Evolutionary conservation across 92 coral and sea anemone species (phyloP).

Genomic region (Phenganax stokvisi): DNA sequence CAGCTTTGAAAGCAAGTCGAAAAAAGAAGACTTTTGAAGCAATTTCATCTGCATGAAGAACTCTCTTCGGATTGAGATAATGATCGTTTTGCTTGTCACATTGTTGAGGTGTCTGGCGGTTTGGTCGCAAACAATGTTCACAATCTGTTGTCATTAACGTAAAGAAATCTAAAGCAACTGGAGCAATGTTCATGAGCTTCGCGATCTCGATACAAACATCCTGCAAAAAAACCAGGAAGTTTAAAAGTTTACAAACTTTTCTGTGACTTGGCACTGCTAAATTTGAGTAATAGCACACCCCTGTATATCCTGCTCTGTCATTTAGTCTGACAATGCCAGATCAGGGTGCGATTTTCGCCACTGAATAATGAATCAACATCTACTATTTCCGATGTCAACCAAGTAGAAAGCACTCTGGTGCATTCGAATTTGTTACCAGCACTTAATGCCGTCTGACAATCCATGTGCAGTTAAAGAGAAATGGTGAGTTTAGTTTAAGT

Average conservation of each 20-base stretch:
- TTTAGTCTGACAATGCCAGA: too few relatives aligned
- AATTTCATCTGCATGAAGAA: constrained; percentile 58
- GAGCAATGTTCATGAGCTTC: constrained; percentile 51
- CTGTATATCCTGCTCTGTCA: background rate
- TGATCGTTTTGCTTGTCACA: constrained; percentile 34
- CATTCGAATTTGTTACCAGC: too few relatives aligned
- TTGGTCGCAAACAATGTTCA: constrained; percentile 45
- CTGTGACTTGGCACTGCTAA: background rate
- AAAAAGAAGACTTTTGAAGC: constrained; percentile 54
- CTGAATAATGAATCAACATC: too few relatives aligned
- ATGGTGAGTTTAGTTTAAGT: too few relatives aligned
- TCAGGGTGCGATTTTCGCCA: too few relatives aligned
- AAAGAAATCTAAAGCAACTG: constrained; percentile 72
- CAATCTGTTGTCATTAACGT: constrained; percentile 72
- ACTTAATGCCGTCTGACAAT: too few relatives aligned
- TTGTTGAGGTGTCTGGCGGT: constrained; percentile 4
- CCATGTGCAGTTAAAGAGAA: too few relatives aligned
- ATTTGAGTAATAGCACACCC: background rate
- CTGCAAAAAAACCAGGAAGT: constrained; percentile 38
- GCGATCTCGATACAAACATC: constrained; percentile 83
- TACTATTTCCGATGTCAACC: too few relatives aligned
- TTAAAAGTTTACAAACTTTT: background rate
- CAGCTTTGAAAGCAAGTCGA: constrained; percentile 68
- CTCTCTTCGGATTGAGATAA: constrained; percentile 58
- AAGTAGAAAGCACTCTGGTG: too few relatives aligned